Base-by-base conservation (phyloP, 1,140 invertebrate genomes). In the Drosophila murphyi region DNA sequence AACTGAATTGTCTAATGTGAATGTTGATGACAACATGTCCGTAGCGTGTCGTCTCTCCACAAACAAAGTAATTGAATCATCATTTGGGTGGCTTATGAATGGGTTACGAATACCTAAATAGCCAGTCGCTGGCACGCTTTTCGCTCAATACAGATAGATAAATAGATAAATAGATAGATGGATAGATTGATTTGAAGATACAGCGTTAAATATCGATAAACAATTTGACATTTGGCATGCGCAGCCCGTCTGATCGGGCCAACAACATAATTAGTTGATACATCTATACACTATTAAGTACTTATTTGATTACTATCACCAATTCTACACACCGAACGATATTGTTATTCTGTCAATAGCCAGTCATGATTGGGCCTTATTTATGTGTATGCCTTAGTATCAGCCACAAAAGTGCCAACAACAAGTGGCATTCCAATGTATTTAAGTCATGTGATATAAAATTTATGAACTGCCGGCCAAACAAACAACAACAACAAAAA, bases 231-330 rank as follows among this genome's bases (percentile, higher is more conserved):
- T 60, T 39, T 72, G 70, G 41, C 47, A 41, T n/a, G 31, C 20
- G 10, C 5, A 32, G n/a, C n/a, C 12, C 50, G 45, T 7, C 51
- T 67, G 56, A 59, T 68, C 59, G 64, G 51, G 29, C 34, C n/a
- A 43, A 51, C 54, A 54, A 50, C 79, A 68, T 59, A 87, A 80
- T 87, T 82, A 74, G 85, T 72, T 35, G 67, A 59, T 74, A 89
- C 76, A 20, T 20, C 88, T 88, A 75, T 83, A 89, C 57, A 70
- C 78, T 72, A 88, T 89, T 83, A 83, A 71, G 73, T 78, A 81
- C 73, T 72, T 82, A 78, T 63, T 83, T 82, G 87, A 88, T 88
- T 80, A 69, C 61, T 73, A 69, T 73, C 69, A 55, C 55, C 56
- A 54, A 73, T 73, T 73, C 71, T 41, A 41, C 71, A 73, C 71